Conservation (phyloP, 1,140 invertebrate genomes). For the Sitophilus oryzae region DNA sequence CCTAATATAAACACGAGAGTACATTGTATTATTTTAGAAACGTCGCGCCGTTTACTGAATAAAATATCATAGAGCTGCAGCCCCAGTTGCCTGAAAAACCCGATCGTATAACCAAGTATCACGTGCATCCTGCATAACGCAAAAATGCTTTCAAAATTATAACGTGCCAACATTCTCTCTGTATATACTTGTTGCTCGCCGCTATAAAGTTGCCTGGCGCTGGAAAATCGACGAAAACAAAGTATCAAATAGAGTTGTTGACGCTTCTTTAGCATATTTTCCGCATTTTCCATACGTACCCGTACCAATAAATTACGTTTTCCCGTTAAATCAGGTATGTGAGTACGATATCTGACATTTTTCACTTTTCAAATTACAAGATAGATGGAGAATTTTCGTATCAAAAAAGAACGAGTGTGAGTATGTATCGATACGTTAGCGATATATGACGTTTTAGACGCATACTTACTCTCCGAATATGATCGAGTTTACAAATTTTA, state of each 20-base stretch:
- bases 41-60: not conserved
- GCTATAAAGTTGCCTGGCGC: constrained; percentile 24
- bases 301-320: constrained; percentile 24
- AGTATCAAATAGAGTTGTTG: constrained; percentile 30
- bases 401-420: too few species aligned
- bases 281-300: constrained; percentile 21
- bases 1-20: too few species aligned
- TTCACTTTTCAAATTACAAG: too few species aligned
- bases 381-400: too few species aligned
- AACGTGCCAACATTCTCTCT: constrained; percentile 11
- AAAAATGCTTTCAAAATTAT: constrained; percentile 1
- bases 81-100: not conserved
- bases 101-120: not conserved
- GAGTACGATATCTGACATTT: not conserved
- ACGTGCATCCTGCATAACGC: not conserved
- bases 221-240: constrained; percentile 25
- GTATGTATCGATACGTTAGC: too few species aligned
- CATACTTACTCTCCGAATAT: too few species aligned
- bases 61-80: not conserved
- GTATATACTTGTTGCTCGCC: constrained; percentile 15
- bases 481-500: too few species aligned
- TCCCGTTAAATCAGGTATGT: constrained; percentile 22
- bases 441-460: too few species aligned
- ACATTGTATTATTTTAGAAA: not conserved
- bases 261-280: constrained; percentile 26